A percentile compares a stretch with the other conserved stretches of the same genome.
Conservation (phyloP, 1,140 invertebrate genomes). For the Brachystomella parvula region DNA sequence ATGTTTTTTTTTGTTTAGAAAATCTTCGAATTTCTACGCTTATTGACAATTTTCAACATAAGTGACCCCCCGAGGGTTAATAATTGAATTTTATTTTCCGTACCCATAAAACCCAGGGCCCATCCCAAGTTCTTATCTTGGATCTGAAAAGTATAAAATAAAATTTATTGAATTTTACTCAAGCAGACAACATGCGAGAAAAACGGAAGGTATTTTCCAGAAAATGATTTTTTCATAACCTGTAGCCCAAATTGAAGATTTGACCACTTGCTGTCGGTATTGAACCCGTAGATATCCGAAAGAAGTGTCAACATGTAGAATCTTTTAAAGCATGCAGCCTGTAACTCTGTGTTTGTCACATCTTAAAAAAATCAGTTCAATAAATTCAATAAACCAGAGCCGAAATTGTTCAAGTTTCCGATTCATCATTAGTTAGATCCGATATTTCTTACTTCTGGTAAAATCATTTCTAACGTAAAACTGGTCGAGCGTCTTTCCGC, state of each 20-base stretch:
- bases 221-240: slow-evolving; percentile 38
- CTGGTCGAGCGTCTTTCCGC: background rate
- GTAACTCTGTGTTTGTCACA: background rate
- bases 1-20: too few species aligned
- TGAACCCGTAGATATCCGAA: slow-evolving; percentile 43
- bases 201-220: background rate
- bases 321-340: slow-evolving; percentile 43
- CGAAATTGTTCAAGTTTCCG: background rate
- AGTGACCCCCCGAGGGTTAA: too few species aligned
- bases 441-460: background rate
- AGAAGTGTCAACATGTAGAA: slow-evolving; percentile 43
- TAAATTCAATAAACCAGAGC: background rate
- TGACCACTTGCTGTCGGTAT: slow-evolving; percentile 41
- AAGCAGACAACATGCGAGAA: background rate
- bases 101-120: slow-evolving; percentile 4
- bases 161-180: background rate
- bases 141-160: slow-evolving; percentile 3
- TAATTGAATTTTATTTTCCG: too few species aligned
- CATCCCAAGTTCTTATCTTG: slow-evolving; percentile 1
- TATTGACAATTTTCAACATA: too few species aligned
- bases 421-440: background rate
- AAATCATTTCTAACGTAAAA: slow-evolving; percentile 1
- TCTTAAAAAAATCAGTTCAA: slow-evolving; percentile 15
- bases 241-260: slow-evolving; percentile 43
- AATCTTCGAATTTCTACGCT: too few species aligned